These are phyloP conservation scores for Hetaerina titia DNA, from an alignment of 2,888 invertebrate species.

Conservation along the genomic window DNA sequence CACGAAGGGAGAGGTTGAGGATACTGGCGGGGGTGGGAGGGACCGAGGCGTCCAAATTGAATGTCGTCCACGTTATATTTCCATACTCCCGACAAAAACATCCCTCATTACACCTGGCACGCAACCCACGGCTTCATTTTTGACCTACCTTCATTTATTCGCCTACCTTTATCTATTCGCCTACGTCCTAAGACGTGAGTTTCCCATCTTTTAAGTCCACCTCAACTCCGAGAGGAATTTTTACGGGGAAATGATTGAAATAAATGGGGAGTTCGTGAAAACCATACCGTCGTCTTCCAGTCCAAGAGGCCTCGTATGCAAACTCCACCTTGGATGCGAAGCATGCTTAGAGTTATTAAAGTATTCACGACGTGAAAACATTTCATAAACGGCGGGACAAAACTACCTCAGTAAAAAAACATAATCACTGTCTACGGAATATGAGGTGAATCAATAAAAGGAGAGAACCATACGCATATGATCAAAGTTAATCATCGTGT, in stretches of 20 bases:
- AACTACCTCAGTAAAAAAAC: no score
- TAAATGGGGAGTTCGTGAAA: neutral
- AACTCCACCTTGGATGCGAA: no score
- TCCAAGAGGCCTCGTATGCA: neutral
- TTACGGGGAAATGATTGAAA: neutral
- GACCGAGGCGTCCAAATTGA: neutral
- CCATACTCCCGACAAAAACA: neutral
- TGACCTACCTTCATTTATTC: neutral
- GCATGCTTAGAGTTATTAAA: no score
- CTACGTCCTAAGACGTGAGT: neutral
- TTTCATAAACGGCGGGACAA: no score
- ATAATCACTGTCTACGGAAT: no score
- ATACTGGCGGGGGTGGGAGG: neutral
- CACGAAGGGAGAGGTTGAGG: neutral
- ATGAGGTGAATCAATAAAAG: no score
- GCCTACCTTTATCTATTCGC: neutral
- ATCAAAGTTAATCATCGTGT: no score
- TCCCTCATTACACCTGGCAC: constrained; percentile 14
- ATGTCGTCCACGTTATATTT: neutral
- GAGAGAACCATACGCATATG: no score
- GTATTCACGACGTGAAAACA: no score
- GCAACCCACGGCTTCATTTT: neutral
- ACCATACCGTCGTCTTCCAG: neutral
- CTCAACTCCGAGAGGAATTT: neutral
- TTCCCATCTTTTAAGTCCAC: neutral